Conservation (phyloP, 2,797 vertebrate genomes). For the Coranthus polyacanthus region DNA sequence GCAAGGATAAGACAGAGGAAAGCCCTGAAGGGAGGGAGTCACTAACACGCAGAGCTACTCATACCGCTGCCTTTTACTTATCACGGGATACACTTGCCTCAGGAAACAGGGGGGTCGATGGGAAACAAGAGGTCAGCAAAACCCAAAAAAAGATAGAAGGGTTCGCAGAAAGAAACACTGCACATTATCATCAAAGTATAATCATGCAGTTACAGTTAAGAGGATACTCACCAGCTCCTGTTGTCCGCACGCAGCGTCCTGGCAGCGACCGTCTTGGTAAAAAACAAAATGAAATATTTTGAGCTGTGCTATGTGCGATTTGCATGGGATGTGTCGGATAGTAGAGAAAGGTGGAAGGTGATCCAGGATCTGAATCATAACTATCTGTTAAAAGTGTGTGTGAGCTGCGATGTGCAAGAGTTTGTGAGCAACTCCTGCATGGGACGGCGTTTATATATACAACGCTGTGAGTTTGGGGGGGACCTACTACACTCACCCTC, state of each 20-base stretch:
- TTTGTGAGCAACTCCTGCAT: conserved; percentile 48
- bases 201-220: conserved; percentile 11
- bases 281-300: background rate
- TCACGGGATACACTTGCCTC: background rate
- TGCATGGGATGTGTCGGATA: too few relatives aligned
- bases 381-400: conserved; percentile 22
- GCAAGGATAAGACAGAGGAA: background rate
- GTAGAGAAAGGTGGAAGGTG: background rate
- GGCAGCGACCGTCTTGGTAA: background rate
- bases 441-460: conserved; percentile 81
- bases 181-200: background rate
- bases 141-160: background rate
- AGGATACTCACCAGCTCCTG: conserved; percentile 61
- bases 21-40: conserved; percentile 2
- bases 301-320: background rate
- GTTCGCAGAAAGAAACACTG: background rate
- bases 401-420: conserved; percentile 24
- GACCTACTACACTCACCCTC: conserved; percentile 32
- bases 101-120: background rate
- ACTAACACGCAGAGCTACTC: background rate
- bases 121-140: conserved; percentile 1
- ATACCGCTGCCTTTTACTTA: conserved; percentile 2
- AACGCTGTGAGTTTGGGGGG: conserved; percentile 62
- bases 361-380: background rate
- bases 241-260: background rate